Conservation (phyloP, 2,113 vertebrate species). For the Ginglymostoma cirratum region DNA sequence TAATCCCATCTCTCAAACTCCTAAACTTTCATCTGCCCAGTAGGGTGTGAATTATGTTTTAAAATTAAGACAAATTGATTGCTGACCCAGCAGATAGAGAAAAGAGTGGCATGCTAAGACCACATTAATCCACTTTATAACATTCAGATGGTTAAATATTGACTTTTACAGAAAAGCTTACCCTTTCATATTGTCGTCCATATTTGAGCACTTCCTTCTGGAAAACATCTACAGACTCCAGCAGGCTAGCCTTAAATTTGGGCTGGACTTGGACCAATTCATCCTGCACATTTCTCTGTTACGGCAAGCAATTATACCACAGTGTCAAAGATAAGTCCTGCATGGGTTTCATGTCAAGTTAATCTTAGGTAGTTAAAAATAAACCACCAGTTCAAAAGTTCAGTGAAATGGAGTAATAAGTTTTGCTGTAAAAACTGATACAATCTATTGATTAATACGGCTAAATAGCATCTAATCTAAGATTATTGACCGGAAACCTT, state of each 20-base stretch:
- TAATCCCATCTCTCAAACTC: no score
- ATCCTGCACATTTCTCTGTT: constrained; percentile 59
- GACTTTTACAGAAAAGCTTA: constrained; percentile 45
- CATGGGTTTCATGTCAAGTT: neutral
- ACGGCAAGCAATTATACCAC: constrained; percentile 33
- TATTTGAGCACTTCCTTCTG: constrained; percentile 58
- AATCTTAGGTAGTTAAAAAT: neutral
- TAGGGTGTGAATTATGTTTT: no score
- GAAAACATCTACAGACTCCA: constrained; percentile 60
- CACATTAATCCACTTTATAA: no score
- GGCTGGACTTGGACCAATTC: constrained; percentile 67
- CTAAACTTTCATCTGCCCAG: no score
- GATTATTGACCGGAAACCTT: no score
- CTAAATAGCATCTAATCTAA: neutral
- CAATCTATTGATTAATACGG: neutral
- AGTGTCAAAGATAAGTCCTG: neutral
- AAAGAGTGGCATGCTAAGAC: no score
- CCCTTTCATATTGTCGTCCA: constrained; percentile 57
- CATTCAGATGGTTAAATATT: neutral
- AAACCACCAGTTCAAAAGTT: neutral
- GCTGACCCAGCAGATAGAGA: no score
- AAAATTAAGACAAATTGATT: no score
- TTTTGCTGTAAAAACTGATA: neutral
- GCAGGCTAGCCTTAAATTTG: constrained; percentile 61
- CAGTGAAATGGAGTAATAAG: neutral